Percentiles rank a stretch among this genome's conserved stretches.
phyloP scores from a whole-genome alignment of 2,888 invertebrate species.

The Archips crataeganus region DNA sequence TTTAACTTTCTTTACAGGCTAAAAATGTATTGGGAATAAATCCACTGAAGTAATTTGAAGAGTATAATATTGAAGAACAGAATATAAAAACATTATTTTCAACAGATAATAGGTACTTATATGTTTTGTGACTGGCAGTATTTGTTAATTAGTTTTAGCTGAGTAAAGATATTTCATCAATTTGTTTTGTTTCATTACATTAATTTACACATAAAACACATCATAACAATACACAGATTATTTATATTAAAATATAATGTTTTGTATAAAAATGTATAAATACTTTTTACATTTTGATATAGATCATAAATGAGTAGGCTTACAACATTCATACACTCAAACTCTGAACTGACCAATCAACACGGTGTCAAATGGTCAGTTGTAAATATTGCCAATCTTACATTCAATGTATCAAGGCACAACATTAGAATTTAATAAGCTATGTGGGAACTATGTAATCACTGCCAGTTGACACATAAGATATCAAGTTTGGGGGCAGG shows the following conservation, averaged over 20 bases:
- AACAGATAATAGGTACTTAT: slow-evolving; percentile 16
- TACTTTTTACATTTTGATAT: slow-evolving; percentile 51
- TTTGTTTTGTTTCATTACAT: slow-evolving; percentile 13
- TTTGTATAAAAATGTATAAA: slow-evolving; percentile 70
- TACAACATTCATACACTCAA: slow-evolving; percentile 48
- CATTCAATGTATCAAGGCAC: slow-evolving; percentile 63
- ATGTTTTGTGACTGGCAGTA: slow-evolving; percentile 40
- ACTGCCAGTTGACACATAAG: slow-evolving; percentile 77
- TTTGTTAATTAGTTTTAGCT: slow-evolving; percentile 41
- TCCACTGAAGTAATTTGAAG: slow-evolving; percentile 64
- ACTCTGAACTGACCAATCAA: neutral
- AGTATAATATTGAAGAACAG: slow-evolving; percentile 47
- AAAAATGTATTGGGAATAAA: slow-evolving; percentile 81
- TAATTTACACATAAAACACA: slow-evolving; percentile 51
- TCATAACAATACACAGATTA: slow-evolving; percentile 52
- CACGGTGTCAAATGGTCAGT: neutral
- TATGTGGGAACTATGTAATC: slow-evolving; percentile 81
- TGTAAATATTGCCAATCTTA: neutral
- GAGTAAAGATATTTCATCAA: slow-evolving; percentile 26
- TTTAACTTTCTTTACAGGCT: slow-evolving; percentile 64
- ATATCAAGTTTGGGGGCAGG: slow-evolving; percentile 83
- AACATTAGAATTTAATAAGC: slow-evolving; percentile 48
- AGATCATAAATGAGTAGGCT: slow-evolving; percentile 48
- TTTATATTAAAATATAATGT: slow-evolving; percentile 63
- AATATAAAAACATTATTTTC: slow-evolving; percentile 41